These are phyloP conservation scores for Oplegnathus fasciatus DNA, from an alignment of 2,113 vertebrate species.

Conservation along the genomic window DNA sequence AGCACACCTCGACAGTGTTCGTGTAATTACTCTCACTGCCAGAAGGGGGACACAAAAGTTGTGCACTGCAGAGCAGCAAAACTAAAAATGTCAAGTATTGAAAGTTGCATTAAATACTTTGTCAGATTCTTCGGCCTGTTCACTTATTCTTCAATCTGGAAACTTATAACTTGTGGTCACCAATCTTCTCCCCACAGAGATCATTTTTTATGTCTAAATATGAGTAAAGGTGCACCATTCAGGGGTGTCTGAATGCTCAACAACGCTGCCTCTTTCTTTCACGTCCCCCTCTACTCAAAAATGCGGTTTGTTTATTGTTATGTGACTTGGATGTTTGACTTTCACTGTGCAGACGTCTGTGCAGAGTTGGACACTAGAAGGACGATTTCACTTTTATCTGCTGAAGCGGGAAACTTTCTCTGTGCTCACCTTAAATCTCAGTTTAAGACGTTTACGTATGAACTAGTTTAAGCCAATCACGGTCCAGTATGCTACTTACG, in stretches of 20 bases:
- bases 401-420: not conserved
- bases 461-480: not conserved
- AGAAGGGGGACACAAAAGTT: no score
- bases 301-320: not conserved
- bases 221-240: not conserved
- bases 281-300: not conserved
- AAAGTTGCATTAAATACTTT: no score
- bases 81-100: no score
- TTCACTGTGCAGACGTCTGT: not conserved
- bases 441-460: not conserved
- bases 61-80: no score
- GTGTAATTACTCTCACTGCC: no score
- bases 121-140: no score
- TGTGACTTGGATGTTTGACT: not conserved
- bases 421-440: not conserved
- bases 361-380: no score
- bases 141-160: not conserved
- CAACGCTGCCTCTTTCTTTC: not conserved
- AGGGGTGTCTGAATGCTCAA: not conserved
- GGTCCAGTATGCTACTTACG: not conserved
- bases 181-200: no score
- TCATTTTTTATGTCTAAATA: not conserved
- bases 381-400: not conserved
- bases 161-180: no score
- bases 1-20: no score